These are phyloP conservation scores for Pimpla rufipes DNA, from an alignment of 2,888 invertebrate genomes.

Conservation along the genomic window DNA sequence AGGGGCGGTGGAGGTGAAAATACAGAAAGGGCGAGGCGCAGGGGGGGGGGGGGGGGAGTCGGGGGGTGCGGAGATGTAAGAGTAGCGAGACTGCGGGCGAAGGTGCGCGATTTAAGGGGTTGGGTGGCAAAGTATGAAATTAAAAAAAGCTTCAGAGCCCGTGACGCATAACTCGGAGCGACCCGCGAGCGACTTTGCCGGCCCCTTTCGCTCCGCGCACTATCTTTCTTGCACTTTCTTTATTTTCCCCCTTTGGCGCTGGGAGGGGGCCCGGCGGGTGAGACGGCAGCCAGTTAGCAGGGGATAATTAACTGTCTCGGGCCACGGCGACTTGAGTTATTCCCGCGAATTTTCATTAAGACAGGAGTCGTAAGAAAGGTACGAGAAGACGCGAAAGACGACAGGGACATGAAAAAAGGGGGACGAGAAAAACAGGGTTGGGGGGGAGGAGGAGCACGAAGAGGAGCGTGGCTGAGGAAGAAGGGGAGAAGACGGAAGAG, in stretches of 20 bases:
- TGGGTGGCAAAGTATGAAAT: slow-evolving; percentile 64
- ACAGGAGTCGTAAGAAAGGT: slow-evolving; percentile 51
- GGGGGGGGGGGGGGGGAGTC: not conserved
- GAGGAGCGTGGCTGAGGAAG: slow-evolving; percentile 30
- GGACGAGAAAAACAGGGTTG: slow-evolving; percentile 31
- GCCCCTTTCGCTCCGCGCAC: slow-evolving; percentile 19
- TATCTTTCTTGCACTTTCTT: slow-evolving; percentile 40
- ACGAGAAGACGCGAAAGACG: slow-evolving; percentile 31
- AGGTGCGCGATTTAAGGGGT: slow-evolving; percentile 33
- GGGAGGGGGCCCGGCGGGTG: slow-evolving; percentile 30
- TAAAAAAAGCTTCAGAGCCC: slow-evolving; percentile 63
- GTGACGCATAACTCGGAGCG: slow-evolving; percentile 58
- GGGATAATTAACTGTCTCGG: slow-evolving; percentile 68
- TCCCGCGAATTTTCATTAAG: slow-evolving; percentile 66
- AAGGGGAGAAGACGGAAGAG: slow-evolving; percentile 33
- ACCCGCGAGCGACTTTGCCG: slow-evolving; percentile 39
- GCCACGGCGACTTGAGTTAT: slow-evolving; percentile 60
- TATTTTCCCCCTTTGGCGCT: slow-evolving; percentile 34
- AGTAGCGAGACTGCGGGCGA: slow-evolving; percentile 30
- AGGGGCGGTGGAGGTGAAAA: slow-evolving; percentile 46
- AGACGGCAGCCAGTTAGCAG: slow-evolving; percentile 64
- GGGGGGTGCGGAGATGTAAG: no score
- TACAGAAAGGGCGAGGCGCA: slow-evolving; percentile 36
- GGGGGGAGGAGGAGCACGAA: slow-evolving; percentile 3
- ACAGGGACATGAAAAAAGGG: slow-evolving; percentile 30